Conservation (phyloP, 2,113 vertebrate species). For the Alectura lathami region DNA sequence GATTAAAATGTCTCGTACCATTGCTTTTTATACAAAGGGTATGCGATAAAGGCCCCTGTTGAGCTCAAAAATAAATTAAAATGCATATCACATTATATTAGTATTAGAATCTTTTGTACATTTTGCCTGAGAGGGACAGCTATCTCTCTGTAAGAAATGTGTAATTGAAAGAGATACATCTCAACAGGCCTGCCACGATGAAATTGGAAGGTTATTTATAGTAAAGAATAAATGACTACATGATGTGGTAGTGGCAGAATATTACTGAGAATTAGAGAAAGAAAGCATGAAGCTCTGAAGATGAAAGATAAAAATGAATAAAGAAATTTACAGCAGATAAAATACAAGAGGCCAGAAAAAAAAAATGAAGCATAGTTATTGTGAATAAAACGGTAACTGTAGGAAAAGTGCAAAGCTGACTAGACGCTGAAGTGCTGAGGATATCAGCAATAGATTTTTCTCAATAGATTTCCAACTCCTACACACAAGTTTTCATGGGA, state of each 20-base stretch:
- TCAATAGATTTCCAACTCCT: constrained; percentile 13
- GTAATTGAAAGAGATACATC: constrained; percentile 1
- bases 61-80: constrained; percentile 39
- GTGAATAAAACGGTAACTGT: constrained; percentile 5
- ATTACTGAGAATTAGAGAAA: constrained; percentile 35
- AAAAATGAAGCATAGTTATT: constrained; percentile 1
- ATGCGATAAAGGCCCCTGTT: background rate
- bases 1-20: background rate
- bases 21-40: background rate
- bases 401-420: constrained; percentile 18
- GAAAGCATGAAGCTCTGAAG: constrained; percentile 9
- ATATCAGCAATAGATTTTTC: constrained; percentile 36
- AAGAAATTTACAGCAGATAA: constrained; percentile 17
- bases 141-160: background rate
- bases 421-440: background rate
- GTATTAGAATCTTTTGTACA: background rate
- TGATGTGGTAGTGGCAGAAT: background rate
- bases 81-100: constrained; percentile 1
- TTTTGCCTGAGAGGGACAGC: constrained; percentile 5
- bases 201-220: constrained; percentile 54
- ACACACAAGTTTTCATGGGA: background rate
- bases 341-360: background rate
- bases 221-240: constrained; percentile 9
- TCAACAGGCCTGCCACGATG: background rate
- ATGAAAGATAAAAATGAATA: constrained; percentile 32